Percentiles rank a stretch among this genome's conserved stretches.
Evolutionary conservation across 2,113 vertebrate genomes (phyloP).

Genomic region (Patagioenas fasciata): DNA sequence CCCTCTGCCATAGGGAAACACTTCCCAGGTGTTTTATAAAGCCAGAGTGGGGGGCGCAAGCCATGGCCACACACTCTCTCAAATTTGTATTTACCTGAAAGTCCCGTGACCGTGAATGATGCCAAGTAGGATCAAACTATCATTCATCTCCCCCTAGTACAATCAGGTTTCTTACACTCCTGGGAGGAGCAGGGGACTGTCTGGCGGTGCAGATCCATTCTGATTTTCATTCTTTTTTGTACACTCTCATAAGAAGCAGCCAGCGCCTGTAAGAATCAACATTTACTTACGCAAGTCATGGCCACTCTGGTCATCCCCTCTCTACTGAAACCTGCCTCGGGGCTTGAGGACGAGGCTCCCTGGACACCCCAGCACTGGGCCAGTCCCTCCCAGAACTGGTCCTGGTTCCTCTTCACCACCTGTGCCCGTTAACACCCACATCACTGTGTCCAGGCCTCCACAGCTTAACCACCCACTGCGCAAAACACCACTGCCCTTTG

Average conservation of each 20-base stretch:
- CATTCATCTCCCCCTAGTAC: not conserved
- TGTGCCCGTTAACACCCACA: not conserved
- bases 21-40: not conserved
- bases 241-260: not conserved
- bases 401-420: too few species aligned
- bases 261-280: not conserved
- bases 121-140: not conserved
- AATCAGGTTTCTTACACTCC: not conserved
- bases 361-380: accelerated
- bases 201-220: not conserved
- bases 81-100: not conserved
- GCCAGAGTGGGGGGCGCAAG: not conserved
- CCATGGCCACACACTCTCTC: not conserved
- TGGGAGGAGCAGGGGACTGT: not conserved
- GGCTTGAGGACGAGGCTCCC: too few species aligned
- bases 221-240: not conserved
- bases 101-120: accelerated
- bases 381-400: not conserved
- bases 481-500: too few species aligned
- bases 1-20: not conserved
- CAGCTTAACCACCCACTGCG: not conserved
- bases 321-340: not conserved
- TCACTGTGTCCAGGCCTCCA: not conserved
- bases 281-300: not conserved
- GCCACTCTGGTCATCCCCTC: not conserved